These are phyloP conservation scores for Lithophane semibrunnea DNA, from an alignment of 2,888 invertebrate genomes.

Conservation along the genomic window DNA sequence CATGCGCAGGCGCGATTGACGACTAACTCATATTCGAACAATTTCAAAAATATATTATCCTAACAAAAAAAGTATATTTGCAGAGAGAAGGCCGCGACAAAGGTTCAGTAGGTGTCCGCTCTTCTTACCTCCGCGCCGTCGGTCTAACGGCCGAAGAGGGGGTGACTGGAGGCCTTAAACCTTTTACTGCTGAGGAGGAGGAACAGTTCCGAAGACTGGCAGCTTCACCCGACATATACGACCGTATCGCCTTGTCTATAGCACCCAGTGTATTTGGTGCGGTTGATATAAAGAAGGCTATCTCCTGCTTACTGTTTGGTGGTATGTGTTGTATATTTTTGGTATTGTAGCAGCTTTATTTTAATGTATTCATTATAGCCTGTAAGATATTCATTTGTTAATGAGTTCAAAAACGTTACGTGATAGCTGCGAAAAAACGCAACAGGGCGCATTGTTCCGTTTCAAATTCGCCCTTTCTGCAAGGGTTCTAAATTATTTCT, in stretches of 20 bases:
- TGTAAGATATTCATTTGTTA: neutral
- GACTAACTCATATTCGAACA: neutral
- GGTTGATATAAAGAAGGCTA: constrained; percentile 98
- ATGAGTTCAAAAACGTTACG: neutral
- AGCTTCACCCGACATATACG: constrained; percentile 96
- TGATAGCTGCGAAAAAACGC: neutral
- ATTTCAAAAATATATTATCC: neutral
- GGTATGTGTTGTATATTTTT: constrained; percentile 86
- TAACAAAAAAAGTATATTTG: constrained; percentile 46
- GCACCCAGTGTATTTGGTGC: constrained; percentile 99
- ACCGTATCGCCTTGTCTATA: constrained; percentile 96
- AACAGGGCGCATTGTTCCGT: neutral
- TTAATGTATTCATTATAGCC: neutral
- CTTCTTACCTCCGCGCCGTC: constrained; percentile 98
- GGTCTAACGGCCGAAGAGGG: constrained; percentile 97
- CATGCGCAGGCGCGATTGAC: neutral
- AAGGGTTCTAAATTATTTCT: neutral
- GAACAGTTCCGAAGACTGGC: constrained; percentile 96
- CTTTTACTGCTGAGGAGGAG: constrained; percentile 87
- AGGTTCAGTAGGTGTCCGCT: constrained; percentile 96
- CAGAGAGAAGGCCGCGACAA: constrained; percentile 93
- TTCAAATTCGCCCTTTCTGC: neutral
- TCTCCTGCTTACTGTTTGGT: constrained; percentile 98
- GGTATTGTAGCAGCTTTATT: no score
- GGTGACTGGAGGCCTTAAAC: constrained; percentile 92